Percentiles rank a stretch among this genome's conserved stretches.
phyloP scores from a whole-genome alignment of 1,140 invertebrate genomes.

The Copidosoma floridanum region DNA sequence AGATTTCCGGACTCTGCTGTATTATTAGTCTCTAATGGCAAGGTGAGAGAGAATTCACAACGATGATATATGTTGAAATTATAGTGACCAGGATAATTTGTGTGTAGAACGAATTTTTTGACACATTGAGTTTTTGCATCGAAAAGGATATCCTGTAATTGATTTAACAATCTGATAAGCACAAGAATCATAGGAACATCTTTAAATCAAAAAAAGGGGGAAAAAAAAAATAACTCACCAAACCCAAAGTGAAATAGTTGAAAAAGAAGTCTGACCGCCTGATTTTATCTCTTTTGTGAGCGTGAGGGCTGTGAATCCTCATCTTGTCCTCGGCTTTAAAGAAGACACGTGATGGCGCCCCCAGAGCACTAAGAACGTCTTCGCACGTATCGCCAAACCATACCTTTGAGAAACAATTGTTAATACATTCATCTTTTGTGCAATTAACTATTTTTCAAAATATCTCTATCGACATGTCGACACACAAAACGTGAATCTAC shows the following conservation, averaged over 20 bases:
- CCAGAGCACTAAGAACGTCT: slow-evolving; percentile 78
- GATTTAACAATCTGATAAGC: no score
- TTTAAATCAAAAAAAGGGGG: background rate
- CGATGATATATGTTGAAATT: slow-evolving; percentile 98
- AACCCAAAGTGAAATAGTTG: slow-evolving; percentile 93
- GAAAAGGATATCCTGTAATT: slow-evolving; percentile 89
- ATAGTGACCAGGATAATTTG: slow-evolving; percentile 98
- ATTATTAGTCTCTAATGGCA: slow-evolving; percentile 63
- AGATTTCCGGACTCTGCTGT: slow-evolving; percentile 56
- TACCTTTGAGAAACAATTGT: slow-evolving; percentile 55
- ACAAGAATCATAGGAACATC: background rate
- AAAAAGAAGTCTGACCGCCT: slow-evolving; percentile 91
- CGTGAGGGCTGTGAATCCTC: slow-evolving; percentile 91
- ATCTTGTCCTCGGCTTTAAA: slow-evolving; percentile 98
- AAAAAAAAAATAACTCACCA: slow-evolving; percentile 64
- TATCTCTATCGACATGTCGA: background rate
- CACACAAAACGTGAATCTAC: no score
- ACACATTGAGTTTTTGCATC: slow-evolving; percentile 91
- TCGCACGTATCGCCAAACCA: slow-evolving; percentile 81
- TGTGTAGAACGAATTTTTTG: slow-evolving; percentile 97
- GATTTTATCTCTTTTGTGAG: slow-evolving; percentile 70
- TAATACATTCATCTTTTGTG: slow-evolving; percentile 5
- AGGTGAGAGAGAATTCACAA: slow-evolving; percentile 81
- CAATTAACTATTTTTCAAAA: background rate
- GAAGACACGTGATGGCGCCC: slow-evolving; percentile 78